Conservation (phyloP, 2,797 vertebrate genomes). For the Vultur gryphus region DNA sequence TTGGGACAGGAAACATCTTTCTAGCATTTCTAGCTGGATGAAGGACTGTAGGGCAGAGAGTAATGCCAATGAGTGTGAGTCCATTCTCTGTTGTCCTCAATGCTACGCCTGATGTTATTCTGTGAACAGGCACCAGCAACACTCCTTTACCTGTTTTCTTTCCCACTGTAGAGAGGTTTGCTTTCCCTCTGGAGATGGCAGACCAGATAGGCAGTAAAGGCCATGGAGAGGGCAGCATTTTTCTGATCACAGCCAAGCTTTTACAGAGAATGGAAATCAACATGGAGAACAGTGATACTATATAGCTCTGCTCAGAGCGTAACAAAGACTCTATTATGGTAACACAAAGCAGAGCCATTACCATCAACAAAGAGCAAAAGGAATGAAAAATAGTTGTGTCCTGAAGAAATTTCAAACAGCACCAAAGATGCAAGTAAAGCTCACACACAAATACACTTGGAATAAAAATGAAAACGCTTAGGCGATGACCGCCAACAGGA, state of each 20-base stretch:
- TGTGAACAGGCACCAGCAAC: background rate
- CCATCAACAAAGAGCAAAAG: background rate
- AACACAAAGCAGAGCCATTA: conserved; percentile 35
- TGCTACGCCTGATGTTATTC: background rate
- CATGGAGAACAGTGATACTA: conserved; percentile 21
- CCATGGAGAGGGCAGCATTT: background rate
- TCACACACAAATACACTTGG: background rate
- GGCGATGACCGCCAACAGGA: background rate
- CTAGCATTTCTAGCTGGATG: background rate
- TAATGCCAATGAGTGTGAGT: background rate
- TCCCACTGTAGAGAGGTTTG: background rate
- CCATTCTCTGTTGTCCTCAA: background rate
- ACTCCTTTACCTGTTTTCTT: background rate
- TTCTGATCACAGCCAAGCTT: conserved; percentile 7
- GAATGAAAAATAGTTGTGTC: conserved; percentile 2
- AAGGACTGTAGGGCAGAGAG: background rate
- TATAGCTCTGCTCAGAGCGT: background rate
- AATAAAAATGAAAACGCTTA: background rate
- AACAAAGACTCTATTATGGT: conserved; percentile 6
- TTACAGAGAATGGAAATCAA: background rate
- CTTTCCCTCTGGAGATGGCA: background rate
- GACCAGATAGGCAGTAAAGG: background rate
- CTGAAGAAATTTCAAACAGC: conserved; percentile 26
- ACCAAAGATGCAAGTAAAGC: background rate
- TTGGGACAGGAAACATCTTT: background rate